Evolutionary conservation across 2,797 vertebrate species (phyloP), one percentile per base, ranked within the genome.

Genomic region (Microctenopoma steveboyesi): DNA sequence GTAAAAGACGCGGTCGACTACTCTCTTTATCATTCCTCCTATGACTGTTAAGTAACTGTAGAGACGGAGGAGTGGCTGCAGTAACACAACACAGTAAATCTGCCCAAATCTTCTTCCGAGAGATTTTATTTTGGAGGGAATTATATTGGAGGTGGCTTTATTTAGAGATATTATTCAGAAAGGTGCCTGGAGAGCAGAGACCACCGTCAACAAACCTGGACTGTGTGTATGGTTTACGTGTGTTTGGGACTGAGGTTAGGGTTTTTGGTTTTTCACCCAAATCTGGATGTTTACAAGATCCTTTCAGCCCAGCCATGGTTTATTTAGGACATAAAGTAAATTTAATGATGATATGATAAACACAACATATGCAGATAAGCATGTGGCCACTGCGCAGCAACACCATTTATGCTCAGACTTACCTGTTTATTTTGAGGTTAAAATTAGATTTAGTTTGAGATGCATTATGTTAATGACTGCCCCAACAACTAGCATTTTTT

Each of bases 241-340:
- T 58, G n/a, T 50, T 22, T 43, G 18, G 18, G 18, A 5, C 27
- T 12, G 58, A 15, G 48, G 48, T 47, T 59, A 42, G 58, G 43
- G 43, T 56, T 72, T 65, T 67, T 69, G 65, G 64, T 72, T 79
- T 81, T 61, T 30, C 14, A 51, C 37, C 51, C 47, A 73, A 57
- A 76, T 76, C 35, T 68, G 68, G 68, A 77, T 84, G 72, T 88
- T 87, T 86, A 79, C 74, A 67, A n/a, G 5, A 66, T 54, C 64
- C 53, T 67, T 74, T 72, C 57, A 60, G 74, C 70, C 64, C 35
- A 61, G 60, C 69, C 46, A 15, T 37, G 30, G 37, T 51, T 3
- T 39, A 51, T 88, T 82, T 60, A 83, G 61, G 51, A 64, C 33
- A n/a, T 8, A 62, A 15, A 57, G 74, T 82, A 81, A 82, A 88